phyloP scores from a whole-genome alignment of 2,797 vertebrate species.

The Sciurus carolinensis region DNA sequence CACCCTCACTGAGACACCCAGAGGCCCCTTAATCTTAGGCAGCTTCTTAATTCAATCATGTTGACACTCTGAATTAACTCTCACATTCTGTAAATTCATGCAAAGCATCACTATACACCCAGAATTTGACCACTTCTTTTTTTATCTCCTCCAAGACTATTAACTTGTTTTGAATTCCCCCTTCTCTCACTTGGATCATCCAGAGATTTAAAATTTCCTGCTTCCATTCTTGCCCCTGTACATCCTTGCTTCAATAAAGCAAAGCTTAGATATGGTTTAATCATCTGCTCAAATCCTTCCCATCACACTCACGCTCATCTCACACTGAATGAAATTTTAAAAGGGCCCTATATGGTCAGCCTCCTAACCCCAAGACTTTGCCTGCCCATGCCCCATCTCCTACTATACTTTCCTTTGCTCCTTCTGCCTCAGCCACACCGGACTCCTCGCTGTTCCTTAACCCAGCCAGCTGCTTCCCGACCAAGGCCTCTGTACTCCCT shows the following conservation, averaged over 20 bases:
- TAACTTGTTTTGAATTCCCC: neutral
- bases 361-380: neutral
- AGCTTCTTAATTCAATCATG: too few species aligned
- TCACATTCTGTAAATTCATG: neutral
- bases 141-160: neutral
- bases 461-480: neutral
- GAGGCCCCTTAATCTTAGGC: too few species aligned
- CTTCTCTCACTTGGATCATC: neutral
- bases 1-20: too few species aligned
- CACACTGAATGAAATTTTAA: neutral
- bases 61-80: too few species aligned
- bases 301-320: neutral
- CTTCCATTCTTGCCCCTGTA: neutral
- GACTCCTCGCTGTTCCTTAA: neutral
- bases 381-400: neutral
- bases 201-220: neutral
- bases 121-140: too few species aligned
- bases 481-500: neutral
- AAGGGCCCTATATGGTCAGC: neutral
- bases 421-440: accelerated
- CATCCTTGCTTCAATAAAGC: neutral
- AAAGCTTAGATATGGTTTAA: neutral
- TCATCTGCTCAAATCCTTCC: neutral
- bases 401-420: neutral
- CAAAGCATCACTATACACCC: neutral